phyloP scores from a whole-genome alignment of 1,140 invertebrate genomes.

The Popillia japonica region DNA sequence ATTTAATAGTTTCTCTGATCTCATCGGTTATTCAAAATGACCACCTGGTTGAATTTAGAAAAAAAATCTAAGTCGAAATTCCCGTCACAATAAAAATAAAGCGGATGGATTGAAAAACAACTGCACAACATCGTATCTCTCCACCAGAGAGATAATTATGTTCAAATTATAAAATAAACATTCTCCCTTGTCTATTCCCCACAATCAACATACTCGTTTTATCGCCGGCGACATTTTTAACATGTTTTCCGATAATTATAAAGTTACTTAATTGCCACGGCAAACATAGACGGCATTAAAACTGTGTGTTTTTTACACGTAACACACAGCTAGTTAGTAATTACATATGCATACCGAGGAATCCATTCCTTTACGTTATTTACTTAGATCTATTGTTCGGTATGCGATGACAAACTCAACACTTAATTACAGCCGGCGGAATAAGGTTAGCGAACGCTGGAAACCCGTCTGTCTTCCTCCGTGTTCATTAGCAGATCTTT shows the following conservation, averaged over 20 bases:
- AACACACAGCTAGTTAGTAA: not conserved
- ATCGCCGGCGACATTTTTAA: not conserved
- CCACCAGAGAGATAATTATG: no score
- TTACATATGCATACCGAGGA: not conserved
- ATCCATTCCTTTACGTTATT: not conserved
- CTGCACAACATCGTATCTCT: not conserved
- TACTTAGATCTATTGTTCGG: not conserved
- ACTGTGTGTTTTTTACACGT: conserved; percentile 10
- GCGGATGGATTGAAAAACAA: not conserved
- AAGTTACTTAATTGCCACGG: not conserved
- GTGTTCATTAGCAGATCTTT: not conserved
- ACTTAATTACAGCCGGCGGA: not conserved
- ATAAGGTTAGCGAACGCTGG: not conserved
- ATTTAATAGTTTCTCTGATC: not conserved
- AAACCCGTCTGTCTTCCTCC: not conserved
- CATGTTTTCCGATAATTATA: conserved; percentile 1
- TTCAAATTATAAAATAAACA: conserved; percentile 1
- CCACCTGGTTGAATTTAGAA: no score
- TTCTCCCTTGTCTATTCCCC: not conserved
- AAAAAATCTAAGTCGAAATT: not conserved
- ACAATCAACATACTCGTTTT: conserved; percentile 11
- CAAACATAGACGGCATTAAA: not conserved
- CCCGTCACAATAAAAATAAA: not conserved
- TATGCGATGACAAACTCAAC: not conserved
- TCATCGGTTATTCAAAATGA: not conserved